Evolutionary conservation across 1,140 invertebrate genomes (phyloP).

Genomic region (Apolygus lucorum): DNA sequence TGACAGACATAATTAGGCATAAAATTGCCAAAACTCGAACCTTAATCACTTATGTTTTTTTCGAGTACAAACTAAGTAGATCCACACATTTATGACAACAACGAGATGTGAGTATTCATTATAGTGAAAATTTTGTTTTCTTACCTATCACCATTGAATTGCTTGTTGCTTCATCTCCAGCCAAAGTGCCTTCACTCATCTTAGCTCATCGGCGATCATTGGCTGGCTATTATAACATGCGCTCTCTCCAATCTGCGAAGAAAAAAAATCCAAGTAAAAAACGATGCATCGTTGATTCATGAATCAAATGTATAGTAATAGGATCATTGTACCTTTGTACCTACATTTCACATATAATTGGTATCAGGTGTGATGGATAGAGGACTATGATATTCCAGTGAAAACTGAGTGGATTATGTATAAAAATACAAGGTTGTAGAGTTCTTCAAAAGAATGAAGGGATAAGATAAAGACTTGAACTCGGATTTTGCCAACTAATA

Average conservation of each 20-base stretch:
- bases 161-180: not conserved
- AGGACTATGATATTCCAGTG: not conserved
- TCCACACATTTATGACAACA: no score
- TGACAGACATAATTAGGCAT: not conserved
- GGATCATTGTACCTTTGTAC: not conserved
- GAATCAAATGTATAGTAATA: not conserved
- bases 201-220: conserved; percentile 11
- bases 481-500: no score
- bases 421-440: not conserved
- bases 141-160: conserved; percentile 13
- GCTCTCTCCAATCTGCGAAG: not conserved
- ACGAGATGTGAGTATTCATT: no score
- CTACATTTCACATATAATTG: not conserved
- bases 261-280: not conserved
- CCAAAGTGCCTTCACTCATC: conserved; percentile 19
- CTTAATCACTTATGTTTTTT: no score
- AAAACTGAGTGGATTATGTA: not conserved
- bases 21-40: no score
- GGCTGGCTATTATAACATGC: not conserved
- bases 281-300: not conserved
- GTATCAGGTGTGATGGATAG: not conserved
- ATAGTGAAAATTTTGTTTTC: no score
- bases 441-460: no score
- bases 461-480: no score
- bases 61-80: no score